Evolutionary conservation across 2,888 invertebrate species (phyloP).

Genomic region (Xylophagus ater): DNA sequence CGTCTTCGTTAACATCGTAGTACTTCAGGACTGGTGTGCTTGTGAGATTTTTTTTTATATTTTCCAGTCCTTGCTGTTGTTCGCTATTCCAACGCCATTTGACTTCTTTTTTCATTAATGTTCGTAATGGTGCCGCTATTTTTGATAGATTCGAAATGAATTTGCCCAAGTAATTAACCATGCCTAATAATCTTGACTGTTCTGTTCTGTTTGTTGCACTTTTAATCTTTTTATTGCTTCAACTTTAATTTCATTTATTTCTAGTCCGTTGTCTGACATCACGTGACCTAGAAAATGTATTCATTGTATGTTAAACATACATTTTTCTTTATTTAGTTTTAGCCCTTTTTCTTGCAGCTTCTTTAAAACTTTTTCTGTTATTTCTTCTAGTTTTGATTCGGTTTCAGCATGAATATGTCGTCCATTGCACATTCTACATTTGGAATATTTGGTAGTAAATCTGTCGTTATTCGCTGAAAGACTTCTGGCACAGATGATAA

Average conservation of each 20-base stretch:
- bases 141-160: constrained; percentile 16
- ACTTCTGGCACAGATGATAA: constrained; percentile 22
- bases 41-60: constrained; percentile 1
- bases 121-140: constrained; percentile 4
- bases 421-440: constrained; percentile 21
- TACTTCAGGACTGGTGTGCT: constrained; percentile 18
- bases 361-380: constrained; percentile 18
- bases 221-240: constrained; percentile 10
- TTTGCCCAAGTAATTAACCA: constrained; percentile 5
- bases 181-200: too few species aligned
- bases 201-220: too few species aligned
- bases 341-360: constrained; percentile 18
- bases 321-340: too few species aligned
- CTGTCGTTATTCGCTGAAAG: constrained; percentile 19
- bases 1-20: constrained; percentile 19
- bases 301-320: too few species aligned
- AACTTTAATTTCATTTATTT: constrained; percentile 14
- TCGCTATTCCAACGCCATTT: too few species aligned
- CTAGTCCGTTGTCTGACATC: too few species aligned
- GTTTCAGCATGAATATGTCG: constrained; percentile 21
- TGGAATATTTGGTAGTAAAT: constrained; percentile 13
- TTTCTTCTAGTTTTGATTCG: constrained; percentile 18
- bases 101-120: constrained; percentile 1
- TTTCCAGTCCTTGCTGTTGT: constrained; percentile 4
- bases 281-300: too few species aligned